These are phyloP conservation scores for Heliconius congener DNA, from an alignment of 1,140 invertebrate genomes.

Conservation along the genomic window DNA sequence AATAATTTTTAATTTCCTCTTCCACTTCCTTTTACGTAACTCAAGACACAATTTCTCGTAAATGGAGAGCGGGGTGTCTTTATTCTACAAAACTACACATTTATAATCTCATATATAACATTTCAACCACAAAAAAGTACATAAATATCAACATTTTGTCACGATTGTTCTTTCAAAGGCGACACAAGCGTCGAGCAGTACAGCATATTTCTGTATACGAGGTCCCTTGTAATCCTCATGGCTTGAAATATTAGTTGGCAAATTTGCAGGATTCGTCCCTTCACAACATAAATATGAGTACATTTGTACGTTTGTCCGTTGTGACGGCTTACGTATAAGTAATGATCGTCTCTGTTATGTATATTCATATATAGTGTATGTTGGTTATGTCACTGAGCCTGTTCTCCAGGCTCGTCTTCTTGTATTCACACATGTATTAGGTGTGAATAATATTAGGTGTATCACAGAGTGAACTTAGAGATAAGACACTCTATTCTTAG, in stretches of 20 bases:
- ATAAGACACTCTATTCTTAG: no score
- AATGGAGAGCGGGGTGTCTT: no score
- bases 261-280: conserved; percentile 13
- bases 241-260: conserved; percentile 12
- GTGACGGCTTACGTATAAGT: conserved; percentile 7
- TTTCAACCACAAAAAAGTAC: background rate
- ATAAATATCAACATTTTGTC: background rate
- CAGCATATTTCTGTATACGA: background rate
- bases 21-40: no score
- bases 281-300: conserved; percentile 3
- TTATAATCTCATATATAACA: background rate
- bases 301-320: background rate
- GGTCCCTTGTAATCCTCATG: background rate
- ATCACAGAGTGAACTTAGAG: background rate
- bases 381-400: no score
- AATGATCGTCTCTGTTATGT: background rate
- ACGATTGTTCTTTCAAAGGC: background rate
- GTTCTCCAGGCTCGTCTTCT: no score
- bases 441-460: no score
- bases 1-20: no score
- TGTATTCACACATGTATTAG: no score
- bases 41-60: no score
- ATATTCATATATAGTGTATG: no score
- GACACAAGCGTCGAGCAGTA: background rate
- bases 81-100: background rate